phyloP scores from a whole-genome alignment of 2,888 invertebrate species.

The Blastobasis adustella region DNA sequence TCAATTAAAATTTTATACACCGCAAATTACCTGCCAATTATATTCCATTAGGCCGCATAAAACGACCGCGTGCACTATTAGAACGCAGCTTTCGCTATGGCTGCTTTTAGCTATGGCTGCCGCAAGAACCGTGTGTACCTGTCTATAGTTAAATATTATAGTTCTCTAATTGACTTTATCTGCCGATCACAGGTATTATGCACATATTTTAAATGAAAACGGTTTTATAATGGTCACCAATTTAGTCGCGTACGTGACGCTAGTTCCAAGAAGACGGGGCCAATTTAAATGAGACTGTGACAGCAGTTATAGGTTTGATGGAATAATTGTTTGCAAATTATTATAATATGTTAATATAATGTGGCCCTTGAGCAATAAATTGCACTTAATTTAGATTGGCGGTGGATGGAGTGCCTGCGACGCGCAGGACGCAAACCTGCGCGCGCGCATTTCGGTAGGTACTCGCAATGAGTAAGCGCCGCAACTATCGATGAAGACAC shows the following conservation, averaged over 20 bases:
- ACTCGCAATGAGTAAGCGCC: too few species aligned
- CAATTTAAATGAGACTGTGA: constrained; percentile 14
- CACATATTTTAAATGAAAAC: background rate
- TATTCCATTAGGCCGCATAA: constrained; percentile 50
- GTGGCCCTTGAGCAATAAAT: constrained; percentile 51
- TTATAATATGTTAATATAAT: constrained; percentile 49
- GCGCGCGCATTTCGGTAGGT: too few species aligned
- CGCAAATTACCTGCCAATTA: constrained; percentile 65
- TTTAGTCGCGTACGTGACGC: constrained; percentile 8
- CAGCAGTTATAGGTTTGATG: constrained; percentile 41
- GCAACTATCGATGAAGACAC: constrained; percentile 19
- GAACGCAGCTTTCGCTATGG: constrained; percentile 3
- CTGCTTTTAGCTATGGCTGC: too few species aligned
- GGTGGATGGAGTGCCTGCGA: too few species aligned
- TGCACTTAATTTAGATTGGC: constrained; percentile 45
- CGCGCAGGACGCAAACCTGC: too few species aligned
- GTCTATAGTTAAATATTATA: background rate
- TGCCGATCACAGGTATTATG: constrained; percentile 8
- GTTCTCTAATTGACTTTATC: constrained; percentile 4
- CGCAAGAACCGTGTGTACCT: too few species aligned
- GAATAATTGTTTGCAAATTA: constrained; percentile 58
- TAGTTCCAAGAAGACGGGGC: constrained; percentile 1
- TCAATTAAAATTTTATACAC: constrained; percentile 66
- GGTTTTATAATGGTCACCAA: constrained; percentile 2
- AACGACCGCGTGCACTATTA: constrained; percentile 31